Base-by-base conservation (phyloP, 2,113 vertebrate species). In the Isichthys henryi region DNA sequence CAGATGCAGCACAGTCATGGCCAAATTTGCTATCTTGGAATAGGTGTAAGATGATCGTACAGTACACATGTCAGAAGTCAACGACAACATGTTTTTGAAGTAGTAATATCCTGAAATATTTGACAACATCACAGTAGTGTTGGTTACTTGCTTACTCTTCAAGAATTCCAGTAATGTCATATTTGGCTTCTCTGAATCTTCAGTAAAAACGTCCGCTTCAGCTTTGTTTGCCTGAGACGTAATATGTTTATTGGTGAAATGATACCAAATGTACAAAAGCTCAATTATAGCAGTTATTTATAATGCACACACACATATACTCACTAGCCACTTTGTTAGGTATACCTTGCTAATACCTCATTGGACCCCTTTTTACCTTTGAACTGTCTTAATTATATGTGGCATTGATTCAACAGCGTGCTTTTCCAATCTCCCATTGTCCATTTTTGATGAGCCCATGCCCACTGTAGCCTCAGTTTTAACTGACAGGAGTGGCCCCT, bases 151-250 rank as follows among this genome's bases (percentile, higher is more conserved):
- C 94, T 96, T 96, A 99, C 98, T 95, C 95, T 98, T 99, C 90
- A 98, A 95, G 88, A 98, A 99, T 31, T 96, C 95, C 88, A 95
- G 2, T 90, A 99, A 90, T 84, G 97, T 96, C 88, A 89, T 89
- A 88, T 96, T 95, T 13, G 95, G 91, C 23, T 94, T 93, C 70
- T 91, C 95, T 17, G 92, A 92, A 13, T 96, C 94, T 48, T 97
- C 96, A 88, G 92, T 95, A 17, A 94, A 90, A 91, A 95, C 94
- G 3, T 96, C 95, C 0, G 56, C 88, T 46, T 97, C 95, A 5
- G 87, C 91, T 87, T 43, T 91, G 5, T 5, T 87, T 58, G n/a
- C 90, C 95, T 96, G 92, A 1, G 92, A 92, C 90, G 91, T 45
- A 88, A 92, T n/a, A 53, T 46, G 19, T 46, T 13, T 6, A 86